These are phyloP conservation scores for Arnoldichthys spilopterus DNA, from an alignment of 2,797 vertebrate genomes.

Conservation along the genomic window DNA sequence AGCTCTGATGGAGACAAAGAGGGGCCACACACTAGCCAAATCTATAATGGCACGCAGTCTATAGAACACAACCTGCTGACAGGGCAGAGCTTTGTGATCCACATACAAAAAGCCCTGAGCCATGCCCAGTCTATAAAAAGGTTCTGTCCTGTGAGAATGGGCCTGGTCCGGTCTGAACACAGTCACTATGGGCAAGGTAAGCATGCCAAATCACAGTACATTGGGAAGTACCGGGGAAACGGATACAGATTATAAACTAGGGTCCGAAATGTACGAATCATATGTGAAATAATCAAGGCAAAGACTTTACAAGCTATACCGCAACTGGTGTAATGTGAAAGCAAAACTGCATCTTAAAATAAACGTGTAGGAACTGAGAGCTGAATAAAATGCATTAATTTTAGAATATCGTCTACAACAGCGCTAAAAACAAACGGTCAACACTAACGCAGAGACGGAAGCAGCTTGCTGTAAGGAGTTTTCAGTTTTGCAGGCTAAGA, in stretches of 20 bases:
- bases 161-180: constrained; percentile 65
- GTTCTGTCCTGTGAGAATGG: constrained; percentile 50
- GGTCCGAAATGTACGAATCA: neutral
- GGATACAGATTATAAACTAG: neutral
- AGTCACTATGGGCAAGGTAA: constrained; percentile 82
- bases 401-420: neutral
- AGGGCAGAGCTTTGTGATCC: constrained; percentile 70
- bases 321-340: neutral
- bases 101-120: constrained; percentile 72
- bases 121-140: constrained; percentile 77
- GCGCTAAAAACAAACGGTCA: neutral
- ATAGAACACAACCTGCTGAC: constrained; percentile 76
- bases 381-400: neutral
- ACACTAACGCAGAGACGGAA: too few species aligned
- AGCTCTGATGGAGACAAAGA: constrained; percentile 74
- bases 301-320: neutral
- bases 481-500: neutral
- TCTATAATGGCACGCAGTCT: constrained; percentile 66
- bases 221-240: neutral
- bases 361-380: neutral
- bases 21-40: constrained; percentile 58
- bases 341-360: neutral
- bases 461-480: neutral
- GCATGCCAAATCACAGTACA: constrained; percentile 41
- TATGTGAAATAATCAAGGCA: neutral